Percentiles rank a stretch among this genome's conserved stretches.
Evolutionary conservation across 2,113 vertebrate species (phyloP).

Genomic region (Tetrao urogallus): DNA sequence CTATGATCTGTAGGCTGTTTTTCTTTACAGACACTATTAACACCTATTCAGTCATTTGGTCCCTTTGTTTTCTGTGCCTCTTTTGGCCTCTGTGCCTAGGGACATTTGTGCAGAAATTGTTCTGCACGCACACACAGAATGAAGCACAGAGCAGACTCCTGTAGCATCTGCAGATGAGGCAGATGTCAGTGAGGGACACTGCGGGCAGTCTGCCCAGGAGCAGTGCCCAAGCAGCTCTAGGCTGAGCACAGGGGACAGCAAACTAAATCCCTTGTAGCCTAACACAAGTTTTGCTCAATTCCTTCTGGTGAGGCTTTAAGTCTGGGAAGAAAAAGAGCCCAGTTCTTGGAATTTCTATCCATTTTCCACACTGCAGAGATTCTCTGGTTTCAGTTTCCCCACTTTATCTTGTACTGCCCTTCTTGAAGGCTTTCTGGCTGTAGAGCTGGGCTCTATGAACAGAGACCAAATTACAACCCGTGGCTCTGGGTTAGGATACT

Average conservation of each 20-base stretch:
- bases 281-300: neutral
- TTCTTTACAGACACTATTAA: neutral
- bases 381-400: neutral
- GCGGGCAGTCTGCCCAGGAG: neutral
- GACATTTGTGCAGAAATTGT: neutral
- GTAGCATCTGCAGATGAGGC: neutral
- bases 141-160: neutral
- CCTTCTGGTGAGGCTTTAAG: neutral
- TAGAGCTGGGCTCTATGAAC: neutral
- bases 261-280: neutral
- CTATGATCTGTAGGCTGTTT: neutral
- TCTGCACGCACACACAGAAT: neutral
- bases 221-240: fast-evolving
- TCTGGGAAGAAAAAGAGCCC: neutral
- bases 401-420: neutral
- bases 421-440: neutral
- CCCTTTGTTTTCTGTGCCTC: neutral
- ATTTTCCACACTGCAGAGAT: neutral
- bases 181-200: neutral
- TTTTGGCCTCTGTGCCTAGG: neutral
- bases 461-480: neutral
- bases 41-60: neutral
- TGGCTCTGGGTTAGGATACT: conserved; percentile 52
- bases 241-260: neutral
- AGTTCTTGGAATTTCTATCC: neutral